Percentiles rank a stretch among this genome's conserved stretches.
Conservation (phyloP, 2,113 vertebrate genomes). For the Paratilapia polleni region DNA sequence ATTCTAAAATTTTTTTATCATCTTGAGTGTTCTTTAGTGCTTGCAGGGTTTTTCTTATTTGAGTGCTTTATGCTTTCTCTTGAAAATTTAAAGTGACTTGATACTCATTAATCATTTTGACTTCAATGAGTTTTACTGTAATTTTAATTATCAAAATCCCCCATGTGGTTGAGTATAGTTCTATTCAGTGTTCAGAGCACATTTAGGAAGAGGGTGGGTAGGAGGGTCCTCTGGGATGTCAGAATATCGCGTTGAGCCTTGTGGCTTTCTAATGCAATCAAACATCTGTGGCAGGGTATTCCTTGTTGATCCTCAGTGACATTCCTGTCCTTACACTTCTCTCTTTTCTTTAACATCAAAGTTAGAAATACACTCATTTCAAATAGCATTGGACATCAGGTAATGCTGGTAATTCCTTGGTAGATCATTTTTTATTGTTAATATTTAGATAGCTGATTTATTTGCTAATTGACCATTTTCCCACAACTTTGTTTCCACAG, state of each 20-base stretch:
- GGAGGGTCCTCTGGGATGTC: not conserved
- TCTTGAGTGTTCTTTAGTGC: not conserved
- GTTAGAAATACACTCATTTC: not conserved
- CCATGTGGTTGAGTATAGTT: not conserved
- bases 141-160: slow-evolving; percentile 12
- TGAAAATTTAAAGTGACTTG: slow-evolving; percentile 13
- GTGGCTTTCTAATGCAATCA: slow-evolving; percentile 33
- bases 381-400: not conserved
- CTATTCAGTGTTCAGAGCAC: slow-evolving; percentile 20
- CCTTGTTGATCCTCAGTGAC: slow-evolving; percentile 19
- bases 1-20: not conserved
- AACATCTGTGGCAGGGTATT: not conserved
- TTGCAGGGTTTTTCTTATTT: not conserved
- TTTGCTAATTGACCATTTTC: not conserved
- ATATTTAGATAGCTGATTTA: not conserved
- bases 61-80: not conserved
- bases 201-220: not conserved
- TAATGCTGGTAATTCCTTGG: not conserved
- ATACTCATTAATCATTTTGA: slow-evolving; percentile 24
- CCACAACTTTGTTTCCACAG: not conserved
- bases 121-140: slow-evolving; percentile 5
- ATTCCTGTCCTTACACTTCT: not conserved
- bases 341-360: slow-evolving; percentile 6
- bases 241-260: not conserved
- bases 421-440: not conserved